Evolutionary conservation across 1,140 invertebrate species (phyloP).

Genomic region (Pachypeltis micranthus): DNA sequence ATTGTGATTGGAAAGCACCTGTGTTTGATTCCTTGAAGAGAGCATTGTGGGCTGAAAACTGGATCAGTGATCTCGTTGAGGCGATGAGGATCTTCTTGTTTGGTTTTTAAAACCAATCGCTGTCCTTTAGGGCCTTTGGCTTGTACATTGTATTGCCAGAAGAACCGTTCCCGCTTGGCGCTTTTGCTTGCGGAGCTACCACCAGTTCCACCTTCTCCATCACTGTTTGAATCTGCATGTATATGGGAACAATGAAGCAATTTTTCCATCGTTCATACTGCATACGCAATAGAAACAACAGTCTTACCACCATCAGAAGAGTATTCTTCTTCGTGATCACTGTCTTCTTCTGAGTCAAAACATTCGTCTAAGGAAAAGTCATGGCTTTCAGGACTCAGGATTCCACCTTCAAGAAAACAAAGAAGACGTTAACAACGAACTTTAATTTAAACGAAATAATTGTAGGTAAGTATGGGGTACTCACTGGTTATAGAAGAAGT

Average conservation of each 20-base stretch:
- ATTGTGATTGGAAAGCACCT: slow-evolving; percentile 39
- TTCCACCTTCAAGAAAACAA: slow-evolving; percentile 40
- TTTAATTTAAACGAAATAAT: neutral
- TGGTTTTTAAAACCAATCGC: slow-evolving; percentile 63
- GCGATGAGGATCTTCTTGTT: slow-evolving; percentile 83
- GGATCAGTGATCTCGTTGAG: slow-evolving; percentile 82
- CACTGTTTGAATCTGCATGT: slow-evolving; percentile 47
- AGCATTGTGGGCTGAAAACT: slow-evolving; percentile 81
- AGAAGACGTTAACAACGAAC: neutral
- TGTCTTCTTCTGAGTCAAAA: slow-evolving; percentile 64
- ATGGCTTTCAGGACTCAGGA: slow-evolving; percentile 66
- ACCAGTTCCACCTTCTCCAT: slow-evolving; percentile 48
- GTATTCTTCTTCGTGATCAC: slow-evolving; percentile 74
- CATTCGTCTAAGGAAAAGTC: slow-evolving; percentile 73
- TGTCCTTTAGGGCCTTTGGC: slow-evolving; percentile 95
- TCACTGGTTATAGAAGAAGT: slow-evolving; percentile 73
- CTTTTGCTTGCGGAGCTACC: slow-evolving; percentile 33
- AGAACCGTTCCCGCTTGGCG: slow-evolving; percentile 72
- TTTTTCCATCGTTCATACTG: too few relatives aligned
- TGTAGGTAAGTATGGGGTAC: slow-evolving; percentile 16
- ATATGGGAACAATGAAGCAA: neutral
- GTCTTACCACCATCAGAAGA: slow-evolving; percentile 62
- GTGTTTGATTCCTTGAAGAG: slow-evolving; percentile 79
- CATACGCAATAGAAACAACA: too few relatives aligned
- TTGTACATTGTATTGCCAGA: slow-evolving; percentile 99